phyloP scores from a whole-genome alignment of 1,140 invertebrate genomes.

The Bursaphelenchus mucronatus region DNA sequence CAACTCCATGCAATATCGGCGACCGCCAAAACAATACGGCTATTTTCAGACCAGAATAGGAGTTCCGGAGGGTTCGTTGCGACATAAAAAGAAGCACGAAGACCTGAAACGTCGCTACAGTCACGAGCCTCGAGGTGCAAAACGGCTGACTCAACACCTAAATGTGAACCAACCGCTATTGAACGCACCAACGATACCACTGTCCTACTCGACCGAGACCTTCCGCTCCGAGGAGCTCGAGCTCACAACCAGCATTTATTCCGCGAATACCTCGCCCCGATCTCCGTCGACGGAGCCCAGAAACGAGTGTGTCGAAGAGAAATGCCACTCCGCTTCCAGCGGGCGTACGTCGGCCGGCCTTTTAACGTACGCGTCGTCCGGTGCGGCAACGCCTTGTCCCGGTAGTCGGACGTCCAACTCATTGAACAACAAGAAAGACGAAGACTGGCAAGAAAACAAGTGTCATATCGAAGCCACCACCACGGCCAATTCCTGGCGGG shows the following conservation, averaged over 20 bases:
- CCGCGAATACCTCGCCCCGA: neutral
- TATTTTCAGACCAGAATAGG: constrained; percentile 19
- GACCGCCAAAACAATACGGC: no score
- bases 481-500: no score
- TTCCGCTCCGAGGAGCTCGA: constrained; percentile 15
- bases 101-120: constrained; percentile 25
- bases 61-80: constrained; percentile 15
- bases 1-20: no score
- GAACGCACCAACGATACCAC: neutral
- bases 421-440: no score
- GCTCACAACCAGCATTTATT: neutral
- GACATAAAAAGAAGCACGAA: constrained; percentile 15
- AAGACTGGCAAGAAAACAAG: no score
- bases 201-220: constrained; percentile 2
- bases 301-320: neutral
- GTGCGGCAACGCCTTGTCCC: no score
- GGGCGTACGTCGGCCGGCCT: neutral
- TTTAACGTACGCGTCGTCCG: neutral
- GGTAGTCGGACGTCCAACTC: no score
- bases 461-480: no score
- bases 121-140: constrained; percentile 13
- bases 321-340: neutral
- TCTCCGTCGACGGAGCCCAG: constrained; percentile 12
- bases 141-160: neutral
- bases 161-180: constrained; percentile 18